Conservation (phyloP, 2,888 invertebrate genomes). For the Patella depressa region DNA sequence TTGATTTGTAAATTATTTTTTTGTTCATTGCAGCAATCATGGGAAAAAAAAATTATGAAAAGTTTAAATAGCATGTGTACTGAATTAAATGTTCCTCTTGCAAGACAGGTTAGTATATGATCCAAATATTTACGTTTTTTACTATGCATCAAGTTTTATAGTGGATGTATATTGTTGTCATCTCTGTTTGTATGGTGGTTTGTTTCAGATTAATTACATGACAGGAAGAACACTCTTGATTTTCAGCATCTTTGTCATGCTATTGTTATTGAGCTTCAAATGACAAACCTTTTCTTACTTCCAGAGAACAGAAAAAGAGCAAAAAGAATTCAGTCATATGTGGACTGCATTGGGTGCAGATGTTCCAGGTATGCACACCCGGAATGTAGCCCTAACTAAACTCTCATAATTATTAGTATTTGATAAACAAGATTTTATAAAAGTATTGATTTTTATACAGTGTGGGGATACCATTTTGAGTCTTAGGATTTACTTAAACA, state of each 20-base stretch:
- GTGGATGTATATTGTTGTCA: not conserved
- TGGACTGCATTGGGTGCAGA: slow-evolving; percentile 95
- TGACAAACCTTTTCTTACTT: slow-evolving; percentile 16
- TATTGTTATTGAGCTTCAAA: not conserved
- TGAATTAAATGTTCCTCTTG: slow-evolving; percentile 86
- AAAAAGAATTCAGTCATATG: slow-evolving; percentile 85
- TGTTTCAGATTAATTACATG: too few species aligned
- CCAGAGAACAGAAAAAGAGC: slow-evolving; percentile 82
- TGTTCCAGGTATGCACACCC: slow-evolving; percentile 79
- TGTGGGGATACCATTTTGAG: not conserved
- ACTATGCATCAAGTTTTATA: not conserved
- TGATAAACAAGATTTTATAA: too few species aligned
- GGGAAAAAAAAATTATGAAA: slow-evolving; percentile 95
- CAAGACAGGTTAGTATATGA: slow-evolving; percentile 61
- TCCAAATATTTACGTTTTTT: not conserved
- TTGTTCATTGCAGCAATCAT: slow-evolving; percentile 71
- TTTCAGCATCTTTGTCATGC: not conserved
- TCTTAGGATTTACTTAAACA: too few species aligned
- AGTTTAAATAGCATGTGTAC: slow-evolving; percentile 95
- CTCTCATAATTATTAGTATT: not conserved
- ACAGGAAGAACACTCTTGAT: not conserved
- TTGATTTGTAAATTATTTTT: slow-evolving; percentile 23
- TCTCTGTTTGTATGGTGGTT: too few species aligned
- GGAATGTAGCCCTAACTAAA: not conserved
- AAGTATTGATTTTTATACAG: too few species aligned